Base-by-base conservation (phyloP, 37 sponge, comb jelly and placozoan genomes). In the Amphimedon queenslandica region DNA sequence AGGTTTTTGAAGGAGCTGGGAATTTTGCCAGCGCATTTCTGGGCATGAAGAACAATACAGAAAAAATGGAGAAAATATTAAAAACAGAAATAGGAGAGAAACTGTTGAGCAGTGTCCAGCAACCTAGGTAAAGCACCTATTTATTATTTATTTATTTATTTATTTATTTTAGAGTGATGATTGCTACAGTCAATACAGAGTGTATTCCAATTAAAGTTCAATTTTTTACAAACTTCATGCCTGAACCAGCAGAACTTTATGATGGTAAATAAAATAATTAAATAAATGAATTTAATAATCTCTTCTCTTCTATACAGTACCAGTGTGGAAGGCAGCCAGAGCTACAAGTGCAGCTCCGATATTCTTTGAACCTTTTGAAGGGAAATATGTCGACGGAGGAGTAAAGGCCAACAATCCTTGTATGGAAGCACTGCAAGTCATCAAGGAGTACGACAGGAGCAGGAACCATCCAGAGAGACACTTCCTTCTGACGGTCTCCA, bases 151-250 rank as follows among this genome's bases (percentile, higher is more conserved):
- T 28, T 20, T 24, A 24, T 63, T 20, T 23, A 30, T 28, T 20
- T 23, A 63, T 30, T 30, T 23, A 35, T 5, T 23, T 34, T 53
- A 85, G 85, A 42, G 80, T 85, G 18, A 60, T 85, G 39, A 57
- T 85, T 13, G 42, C 56, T 35, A 78, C 85, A 28, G 85, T 85
- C 43, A 74, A 85, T 37, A 78, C 73, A 42, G 61, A 57, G 18
- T 25, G 8, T n/a, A 60, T 61, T 28, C 60, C 71, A 31, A 66
- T 85, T n/a, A 73, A 85, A 56, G 74, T 85, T 4, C 56, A 53
- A 30, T 85, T 85, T 56, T 85, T 85, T 55, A 85, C 78, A 55
- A 85, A 85, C 55, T 85, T 80, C 68, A 77, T 78, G 64, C 43
- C 21, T 25, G 27, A 60, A 6, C 8, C 5, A 6, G 24, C 61